Evolutionary conservation across 2,113 vertebrate species (phyloP), one percentile per base, ranked within the genome.

Genomic region (Cyanistes caeruleus): DNA sequence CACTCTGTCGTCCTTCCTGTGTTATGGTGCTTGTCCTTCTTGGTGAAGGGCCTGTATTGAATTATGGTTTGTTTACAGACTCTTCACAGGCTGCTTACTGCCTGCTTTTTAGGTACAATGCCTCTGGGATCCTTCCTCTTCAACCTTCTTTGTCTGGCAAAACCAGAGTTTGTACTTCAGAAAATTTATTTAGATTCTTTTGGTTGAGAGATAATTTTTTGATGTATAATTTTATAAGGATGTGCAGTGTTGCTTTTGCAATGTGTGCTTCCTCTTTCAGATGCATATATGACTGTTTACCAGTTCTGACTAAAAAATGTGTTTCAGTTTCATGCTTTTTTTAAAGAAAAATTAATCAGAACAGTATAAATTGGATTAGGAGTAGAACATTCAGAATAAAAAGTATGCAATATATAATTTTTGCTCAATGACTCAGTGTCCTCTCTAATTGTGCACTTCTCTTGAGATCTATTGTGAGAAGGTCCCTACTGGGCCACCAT

Each of bases 51-150:
- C n/a, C 73, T 92, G 56, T 55, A 17, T 87, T 4, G 31, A 77
- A 70, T 91, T 96, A 52, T 30, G 55, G 6, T 80, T 91, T 94
- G 51, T 91, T 96, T 89, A 51, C 67, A 51, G n/a, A 11, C 37
- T 89, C 27, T 76, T 92, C 70, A 35, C 2, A 2, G 30, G 15
- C 59, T 77, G 52, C 53, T 86, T 48, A 27, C 14, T 86, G 81
- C 43, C 23, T 86, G 30, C 25, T 81, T 59, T 74, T 82, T 51
- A 79, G 67, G 48, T 69, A 31, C 41, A 73, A n/a, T 0, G 2
- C 78, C n/a, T 73, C 65, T 87, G 67, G 48, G 63, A 59, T 70
- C 55, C 48, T 79, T 91, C 51, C 33, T 93, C 35, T 76, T 87
- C 39, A 81, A 3, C 25, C 19, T 84, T 77, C 68, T 92, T 88